Percentiles rank a stretch among this genome's conserved stretches.
phyloP scores from a whole-genome alignment of 2,797 vertebrate genomes.

The Falco cherrug region DNA sequence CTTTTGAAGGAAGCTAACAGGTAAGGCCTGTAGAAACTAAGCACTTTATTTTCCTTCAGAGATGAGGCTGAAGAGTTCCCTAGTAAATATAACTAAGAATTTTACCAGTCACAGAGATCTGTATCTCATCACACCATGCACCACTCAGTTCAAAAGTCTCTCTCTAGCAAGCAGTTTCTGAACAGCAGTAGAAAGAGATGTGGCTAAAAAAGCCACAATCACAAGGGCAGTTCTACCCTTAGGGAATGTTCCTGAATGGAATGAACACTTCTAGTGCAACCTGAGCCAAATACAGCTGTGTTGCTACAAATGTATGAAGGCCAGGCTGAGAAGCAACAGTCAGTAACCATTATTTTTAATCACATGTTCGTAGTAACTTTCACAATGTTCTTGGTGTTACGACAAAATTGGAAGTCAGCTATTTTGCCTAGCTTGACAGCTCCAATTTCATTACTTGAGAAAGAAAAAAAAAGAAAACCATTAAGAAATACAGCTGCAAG shows the following conservation, averaged over 20 bases:
- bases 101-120: background rate
- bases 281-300: background rate
- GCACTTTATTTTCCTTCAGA: background rate
- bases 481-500: background rate
- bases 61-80: background rate
- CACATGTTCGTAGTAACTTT: background rate
- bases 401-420: background rate
- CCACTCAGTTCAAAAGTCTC: background rate
- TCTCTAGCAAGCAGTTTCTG: background rate
- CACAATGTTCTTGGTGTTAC: background rate
- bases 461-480: background rate
- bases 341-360: background rate
- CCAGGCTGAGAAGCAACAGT: background rate
- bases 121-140: background rate
- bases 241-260: fast-evolving
- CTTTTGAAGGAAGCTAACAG: background rate
- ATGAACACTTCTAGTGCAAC: background rate
- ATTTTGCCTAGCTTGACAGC: background rate
- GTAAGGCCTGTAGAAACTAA: background rate
- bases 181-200: background rate
- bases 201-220: background rate
- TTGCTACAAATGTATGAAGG: background rate
- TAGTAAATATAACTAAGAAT: background rate
- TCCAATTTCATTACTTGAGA: background rate
- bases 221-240: background rate